Base-by-base conservation (phyloP, 2,113 vertebrate species). In the Boleophthalmus pectinirostris region DNA sequence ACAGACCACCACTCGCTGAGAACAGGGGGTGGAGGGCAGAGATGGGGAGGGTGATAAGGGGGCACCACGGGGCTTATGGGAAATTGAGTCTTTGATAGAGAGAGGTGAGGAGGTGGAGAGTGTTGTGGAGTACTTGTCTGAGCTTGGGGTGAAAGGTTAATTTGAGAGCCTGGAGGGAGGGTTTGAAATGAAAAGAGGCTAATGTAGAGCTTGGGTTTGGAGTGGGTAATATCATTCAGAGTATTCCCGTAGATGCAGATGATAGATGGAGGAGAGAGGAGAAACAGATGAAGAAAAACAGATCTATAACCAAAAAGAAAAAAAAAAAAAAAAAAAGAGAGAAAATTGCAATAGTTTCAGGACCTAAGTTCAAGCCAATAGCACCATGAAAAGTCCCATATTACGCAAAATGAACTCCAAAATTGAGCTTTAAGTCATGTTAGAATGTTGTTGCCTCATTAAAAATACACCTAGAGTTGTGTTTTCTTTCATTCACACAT, bases 101-200 rank as follows among this genome's bases (percentile, higher is more conserved):
- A 72, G 38, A 38, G 77, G 81, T 60, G 66, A 82, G 67, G 25
- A 75, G 77, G 77, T 78, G 82, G 74, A 70, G 58, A 24, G 45
- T 82, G 79, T 78, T 82, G 86, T 84, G 73, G 67, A 85, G 82
- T 72, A 80, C 69, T 20, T 1, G 63, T 70, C 75, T 64, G 72
- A 75, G 76, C 12, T 3, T 2, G 69, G 64, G 73, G 47, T 67
- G 43, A 77, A 65, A 85, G 81, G 78, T 77, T 89, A 85, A 90
- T 88, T 85, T 77, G 69, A 29, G 65, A 0, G 4, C 74, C 56
- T n/a, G n/a, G 43, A 68, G 61, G 73, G 72, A 45, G n/a, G 21
- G 77, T 74, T 49, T 57, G 24, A 38, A 75, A 82, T n/a, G 66
- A 77, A 54, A 35, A 69, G 71, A 85, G 66, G 74, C 73, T 83